phyloP scores from a whole-genome alignment of 2,797 vertebrate genomes.

The Meriones psammophilus region DNA sequence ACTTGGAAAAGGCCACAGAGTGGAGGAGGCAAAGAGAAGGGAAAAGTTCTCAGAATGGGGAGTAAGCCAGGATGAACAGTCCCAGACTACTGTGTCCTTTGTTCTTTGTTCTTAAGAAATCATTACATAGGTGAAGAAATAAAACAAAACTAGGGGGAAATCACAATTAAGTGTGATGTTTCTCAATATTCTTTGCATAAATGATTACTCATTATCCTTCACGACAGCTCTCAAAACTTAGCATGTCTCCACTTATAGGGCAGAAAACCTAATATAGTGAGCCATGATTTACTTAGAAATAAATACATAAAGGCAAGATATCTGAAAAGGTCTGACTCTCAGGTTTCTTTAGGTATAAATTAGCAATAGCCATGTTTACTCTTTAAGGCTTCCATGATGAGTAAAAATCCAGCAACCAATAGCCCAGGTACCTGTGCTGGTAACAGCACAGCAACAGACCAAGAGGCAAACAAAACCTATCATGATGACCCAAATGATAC shows the following conservation, averaged over 20 bases:
- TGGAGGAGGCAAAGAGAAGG: neutral
- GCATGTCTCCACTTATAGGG: constrained; percentile 3
- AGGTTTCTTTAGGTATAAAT: constrained; percentile 56
- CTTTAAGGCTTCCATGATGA: constrained; percentile 38
- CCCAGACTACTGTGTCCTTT: constrained; percentile 24
- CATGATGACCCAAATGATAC: neutral
- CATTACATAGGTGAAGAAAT: neutral
- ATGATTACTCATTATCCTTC: constrained; percentile 33
- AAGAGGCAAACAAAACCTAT: constrained; percentile 54
- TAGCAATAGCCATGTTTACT: constrained; percentile 28
- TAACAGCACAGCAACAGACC: constrained; percentile 8
- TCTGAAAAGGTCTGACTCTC: neutral
- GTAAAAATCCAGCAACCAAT: constrained; percentile 25
- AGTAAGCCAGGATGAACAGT: constrained; percentile 63
- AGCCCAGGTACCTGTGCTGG: neutral
- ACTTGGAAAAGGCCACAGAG: constrained; percentile 28
- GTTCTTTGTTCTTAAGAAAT: constrained; percentile 61
- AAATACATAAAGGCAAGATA: constrained; percentile 62
- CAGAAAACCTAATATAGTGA: constrained; percentile 52
- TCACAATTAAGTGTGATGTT: neutral
- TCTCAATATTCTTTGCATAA: constrained; percentile 46
- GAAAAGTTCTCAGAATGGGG: constrained; percentile 46
- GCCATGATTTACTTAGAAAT: neutral
- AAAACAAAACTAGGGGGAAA: constrained; percentile 42
- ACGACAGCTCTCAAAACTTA: constrained; percentile 41